These are phyloP conservation scores for Prionailurus viverrinus DNA, from an alignment of 2,113 vertebrate species.

Conservation along the genomic window DNA sequence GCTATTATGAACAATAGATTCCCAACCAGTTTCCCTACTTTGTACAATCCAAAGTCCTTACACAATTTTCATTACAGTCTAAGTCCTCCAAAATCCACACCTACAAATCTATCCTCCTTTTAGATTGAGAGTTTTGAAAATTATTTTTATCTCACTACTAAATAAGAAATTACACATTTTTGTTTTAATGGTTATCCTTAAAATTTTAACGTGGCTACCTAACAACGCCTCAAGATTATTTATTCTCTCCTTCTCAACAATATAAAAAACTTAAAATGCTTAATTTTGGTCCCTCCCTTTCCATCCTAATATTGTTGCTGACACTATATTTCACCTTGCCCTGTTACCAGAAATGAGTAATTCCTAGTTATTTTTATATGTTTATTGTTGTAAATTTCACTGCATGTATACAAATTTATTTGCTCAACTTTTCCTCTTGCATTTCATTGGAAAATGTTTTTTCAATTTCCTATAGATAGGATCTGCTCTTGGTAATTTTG, in stretches of 20 bases:
- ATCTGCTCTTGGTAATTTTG: not conserved
- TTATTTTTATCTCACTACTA: not conserved
- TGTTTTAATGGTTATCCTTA: not conserved
- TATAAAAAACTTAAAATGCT: not conserved
- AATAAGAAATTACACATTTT: not conserved
- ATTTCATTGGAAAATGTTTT: conserved; percentile 2
- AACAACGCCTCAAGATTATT: not conserved
- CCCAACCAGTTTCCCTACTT: not conserved
- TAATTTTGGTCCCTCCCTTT: not conserved
- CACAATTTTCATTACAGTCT: not conserved
- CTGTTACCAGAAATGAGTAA: not conserved
- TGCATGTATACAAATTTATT: not conserved
- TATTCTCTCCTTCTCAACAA: not conserved
- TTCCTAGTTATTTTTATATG: not conserved
- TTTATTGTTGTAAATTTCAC: not conserved
- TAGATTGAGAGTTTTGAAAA: not conserved
- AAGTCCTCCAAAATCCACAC: not conserved
- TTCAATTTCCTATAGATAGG: not conserved
- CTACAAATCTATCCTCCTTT: not conserved
- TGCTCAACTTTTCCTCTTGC: not conserved
- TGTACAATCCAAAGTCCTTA: not conserved
- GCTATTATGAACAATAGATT: not conserved
- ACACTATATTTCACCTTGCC: not conserved
- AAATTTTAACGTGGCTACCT: not conserved
- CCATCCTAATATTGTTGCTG: not conserved